A percentile compares a stretch with the other conserved stretches of the same genome.
phyloP scores from a whole-genome alignment of 2,797 vertebrate genomes.

The Mormyrops boulengeri region DNA sequence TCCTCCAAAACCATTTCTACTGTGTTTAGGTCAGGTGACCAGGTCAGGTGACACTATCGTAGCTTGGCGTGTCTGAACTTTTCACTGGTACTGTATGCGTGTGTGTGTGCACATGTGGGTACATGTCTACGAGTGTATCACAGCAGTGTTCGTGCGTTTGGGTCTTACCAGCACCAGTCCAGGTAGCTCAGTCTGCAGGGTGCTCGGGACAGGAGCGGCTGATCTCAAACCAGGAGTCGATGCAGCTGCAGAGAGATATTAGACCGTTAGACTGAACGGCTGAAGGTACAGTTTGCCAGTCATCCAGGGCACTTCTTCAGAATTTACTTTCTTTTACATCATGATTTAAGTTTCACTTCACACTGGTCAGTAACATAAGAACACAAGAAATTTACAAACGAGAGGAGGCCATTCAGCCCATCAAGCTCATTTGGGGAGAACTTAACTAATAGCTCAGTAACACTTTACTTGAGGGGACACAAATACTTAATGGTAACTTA shows the following conservation, averaged over 20 bases:
- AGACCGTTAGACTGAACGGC: not conserved
- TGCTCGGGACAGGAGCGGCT: constrained; percentile 98
- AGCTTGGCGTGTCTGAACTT: not conserved
- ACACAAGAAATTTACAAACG: too few species aligned
- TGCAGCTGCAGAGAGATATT: constrained; percentile 74
- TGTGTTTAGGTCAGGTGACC: not conserved
- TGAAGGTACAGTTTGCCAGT: not conserved
- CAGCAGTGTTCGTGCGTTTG: not conserved
- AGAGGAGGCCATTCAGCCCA: too few species aligned
- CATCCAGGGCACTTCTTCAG: not conserved
- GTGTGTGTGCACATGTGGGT: not conserved
- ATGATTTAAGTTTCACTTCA: not conserved
- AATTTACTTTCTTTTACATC: not conserved
- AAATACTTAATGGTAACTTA: not conserved
- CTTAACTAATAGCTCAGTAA: not conserved
- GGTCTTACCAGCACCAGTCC: constrained; percentile 3
- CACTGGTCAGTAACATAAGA: not conserved
- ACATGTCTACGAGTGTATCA: not conserved
- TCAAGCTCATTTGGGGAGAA: too few species aligned
- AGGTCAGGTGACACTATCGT: not conserved
- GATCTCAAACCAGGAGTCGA: constrained; percentile 99
- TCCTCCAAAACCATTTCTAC: not conserved
- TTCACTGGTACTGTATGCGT: not conserved
- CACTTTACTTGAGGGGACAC: not conserved
- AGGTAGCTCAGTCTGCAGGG: constrained; percentile 82